These are phyloP conservation scores for Heliconius eleuchia DNA, from an alignment of 1,140 invertebrate genomes.

Conservation along the genomic window DNA sequence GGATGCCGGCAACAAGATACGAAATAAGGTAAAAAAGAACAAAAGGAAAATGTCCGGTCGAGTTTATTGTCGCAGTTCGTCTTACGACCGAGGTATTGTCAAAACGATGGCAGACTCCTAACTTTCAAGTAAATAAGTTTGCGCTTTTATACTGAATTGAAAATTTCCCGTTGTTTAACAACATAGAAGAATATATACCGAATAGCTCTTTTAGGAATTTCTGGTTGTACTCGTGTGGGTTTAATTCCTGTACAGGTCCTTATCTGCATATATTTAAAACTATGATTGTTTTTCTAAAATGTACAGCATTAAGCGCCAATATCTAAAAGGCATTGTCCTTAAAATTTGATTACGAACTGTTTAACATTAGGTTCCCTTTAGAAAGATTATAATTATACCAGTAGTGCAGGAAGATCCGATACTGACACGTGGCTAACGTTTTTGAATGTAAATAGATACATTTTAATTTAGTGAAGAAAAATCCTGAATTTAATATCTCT, in stretches of 20 bases:
- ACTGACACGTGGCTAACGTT: too few species aligned
- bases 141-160: slow-evolving; percentile 10
- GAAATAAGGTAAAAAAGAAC: neutral
- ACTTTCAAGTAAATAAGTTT: slow-evolving; percentile 15
- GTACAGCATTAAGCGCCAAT: too few species aligned
- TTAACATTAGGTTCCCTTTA: too few species aligned
- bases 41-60: neutral
- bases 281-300: too few species aligned
- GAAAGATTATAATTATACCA: too few species aligned
- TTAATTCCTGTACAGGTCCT: neutral
- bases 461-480: too few species aligned
- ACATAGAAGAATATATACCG: neutral
- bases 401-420: too few species aligned
- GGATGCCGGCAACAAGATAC: neutral
- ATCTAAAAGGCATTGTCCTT: too few species aligned
- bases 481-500: too few species aligned
- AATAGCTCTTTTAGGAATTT: neutral
- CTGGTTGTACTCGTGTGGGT: neutral
- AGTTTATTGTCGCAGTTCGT: neutral
- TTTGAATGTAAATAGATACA: too few species aligned
- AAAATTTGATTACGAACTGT: too few species aligned
- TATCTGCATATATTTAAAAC: too few species aligned
- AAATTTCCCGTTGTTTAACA: neutral
- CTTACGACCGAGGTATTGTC: slow-evolving; percentile 13
- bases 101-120: slow-evolving; percentile 2